Conservation (phyloP, 1,140 invertebrate genomes). For the Ostrea edulis region DNA sequence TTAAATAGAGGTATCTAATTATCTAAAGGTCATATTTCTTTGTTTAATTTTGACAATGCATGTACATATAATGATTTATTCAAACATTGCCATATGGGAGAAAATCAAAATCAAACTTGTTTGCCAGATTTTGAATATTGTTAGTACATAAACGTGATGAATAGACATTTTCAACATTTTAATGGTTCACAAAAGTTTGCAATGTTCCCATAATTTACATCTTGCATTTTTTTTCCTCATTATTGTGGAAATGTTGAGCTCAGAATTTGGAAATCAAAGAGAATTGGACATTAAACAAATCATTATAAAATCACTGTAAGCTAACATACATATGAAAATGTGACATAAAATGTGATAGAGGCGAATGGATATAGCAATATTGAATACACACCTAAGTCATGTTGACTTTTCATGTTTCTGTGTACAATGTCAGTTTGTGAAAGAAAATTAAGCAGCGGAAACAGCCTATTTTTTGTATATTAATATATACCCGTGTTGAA, state of each 20-base stretch:
- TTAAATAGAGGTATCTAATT: too few species aligned
- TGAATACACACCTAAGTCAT: not conserved
- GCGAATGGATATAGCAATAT: not conserved
- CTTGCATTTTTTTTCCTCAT: too few species aligned
- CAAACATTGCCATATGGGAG: too few species aligned
- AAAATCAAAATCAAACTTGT: too few species aligned
- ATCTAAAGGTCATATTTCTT: too few species aligned
- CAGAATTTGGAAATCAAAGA: not conserved
- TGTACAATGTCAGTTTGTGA: not conserved
- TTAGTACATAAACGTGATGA: too few species aligned
- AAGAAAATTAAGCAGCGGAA: not conserved
- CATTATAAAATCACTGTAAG: not conserved
- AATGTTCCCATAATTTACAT: too few species aligned
- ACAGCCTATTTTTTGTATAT: conserved; percentile 8
- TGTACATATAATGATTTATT: too few species aligned
- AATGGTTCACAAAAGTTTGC: too few species aligned
- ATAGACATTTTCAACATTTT: too few species aligned
- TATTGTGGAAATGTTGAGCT: not conserved
- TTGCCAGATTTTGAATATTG: too few species aligned
- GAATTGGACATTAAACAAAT: conserved; percentile 8
- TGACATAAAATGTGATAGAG: not conserved
- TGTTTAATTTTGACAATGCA: too few species aligned
- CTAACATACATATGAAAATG: not conserved
- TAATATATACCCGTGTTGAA: not conserved
- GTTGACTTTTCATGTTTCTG: not conserved